A percentile compares a stretch with the other conserved stretches of the same genome.
Conservation (phyloP, 2,113 vertebrate species). For the Pterocles orientalis region DNA sequence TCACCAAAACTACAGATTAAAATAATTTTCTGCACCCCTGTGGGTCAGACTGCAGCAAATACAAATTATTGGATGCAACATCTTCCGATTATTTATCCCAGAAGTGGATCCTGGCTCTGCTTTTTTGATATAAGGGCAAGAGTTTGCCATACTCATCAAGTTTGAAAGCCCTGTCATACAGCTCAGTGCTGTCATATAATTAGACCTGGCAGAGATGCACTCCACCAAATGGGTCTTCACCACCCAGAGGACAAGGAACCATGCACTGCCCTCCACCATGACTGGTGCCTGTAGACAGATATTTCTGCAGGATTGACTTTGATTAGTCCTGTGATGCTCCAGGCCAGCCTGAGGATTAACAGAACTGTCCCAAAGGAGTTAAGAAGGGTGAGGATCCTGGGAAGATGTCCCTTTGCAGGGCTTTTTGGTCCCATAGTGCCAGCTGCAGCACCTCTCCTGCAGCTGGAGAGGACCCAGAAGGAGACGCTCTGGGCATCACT, state of each 20-base stretch:
- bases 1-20: not conserved
- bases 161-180: not conserved
- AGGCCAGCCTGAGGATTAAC: not conserved
- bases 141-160: not conserved
- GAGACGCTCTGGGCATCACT: accelerated
- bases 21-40: not conserved
- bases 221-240: not conserved
- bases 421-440: not conserved
- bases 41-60: not conserved
- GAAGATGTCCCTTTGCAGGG: not conserved
- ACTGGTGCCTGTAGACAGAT: not conserved
- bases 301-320: not conserved
- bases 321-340: not conserved
- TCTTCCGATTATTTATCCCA: not conserved
- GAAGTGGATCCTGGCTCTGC: not conserved
- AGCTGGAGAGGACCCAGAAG: not conserved
- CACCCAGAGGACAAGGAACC: not conserved
- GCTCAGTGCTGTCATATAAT: not conserved
- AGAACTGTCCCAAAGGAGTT: not conserved
- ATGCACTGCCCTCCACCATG: not conserved
- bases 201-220: not conserved
- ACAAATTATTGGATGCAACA: not conserved
- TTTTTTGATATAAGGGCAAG: not conserved
- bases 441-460: not conserved
- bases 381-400: accelerated